phyloP scores from a whole-genome alignment of 2,113 vertebrate species.

The Ursus arctos region DNA sequence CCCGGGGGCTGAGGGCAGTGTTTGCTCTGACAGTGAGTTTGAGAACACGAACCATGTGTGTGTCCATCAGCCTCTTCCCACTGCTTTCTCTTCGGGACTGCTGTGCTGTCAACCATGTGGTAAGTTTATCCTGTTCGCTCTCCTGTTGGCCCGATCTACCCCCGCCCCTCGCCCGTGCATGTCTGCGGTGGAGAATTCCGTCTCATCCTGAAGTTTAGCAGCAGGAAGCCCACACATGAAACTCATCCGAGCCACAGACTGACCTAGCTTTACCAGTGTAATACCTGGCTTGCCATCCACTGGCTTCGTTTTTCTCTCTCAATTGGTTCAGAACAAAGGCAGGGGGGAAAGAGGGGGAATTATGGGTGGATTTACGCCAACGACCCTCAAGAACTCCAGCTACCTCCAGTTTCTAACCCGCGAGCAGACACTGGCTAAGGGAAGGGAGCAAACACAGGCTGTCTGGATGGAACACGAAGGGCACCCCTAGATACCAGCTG shows the following conservation, averaged over 20 bases:
- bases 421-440: not conserved
- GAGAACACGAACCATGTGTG: not conserved
- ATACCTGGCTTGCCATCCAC: accelerated
- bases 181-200: not conserved
- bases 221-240: not conserved
- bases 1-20: not conserved
- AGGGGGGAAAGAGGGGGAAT: not conserved
- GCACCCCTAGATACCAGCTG: not conserved
- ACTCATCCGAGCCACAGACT: too few species aligned
- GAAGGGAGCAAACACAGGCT: not conserved
- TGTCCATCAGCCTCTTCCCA: not conserved
- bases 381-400: not conserved
- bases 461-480: not conserved
- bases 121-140: not conserved
- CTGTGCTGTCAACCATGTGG: not conserved
- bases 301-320: not conserved
- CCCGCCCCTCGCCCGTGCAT: accelerated
- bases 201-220: not conserved
- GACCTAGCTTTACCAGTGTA: not conserved
- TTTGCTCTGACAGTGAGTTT: not conserved
- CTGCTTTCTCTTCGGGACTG: not conserved
- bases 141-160: not conserved
- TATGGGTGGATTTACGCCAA: not conserved
- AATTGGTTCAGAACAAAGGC: not conserved
- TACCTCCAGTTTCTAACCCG: not conserved